phyloP scores from a whole-genome alignment of 2,888 invertebrate genomes.

The Plusia festucae region DNA sequence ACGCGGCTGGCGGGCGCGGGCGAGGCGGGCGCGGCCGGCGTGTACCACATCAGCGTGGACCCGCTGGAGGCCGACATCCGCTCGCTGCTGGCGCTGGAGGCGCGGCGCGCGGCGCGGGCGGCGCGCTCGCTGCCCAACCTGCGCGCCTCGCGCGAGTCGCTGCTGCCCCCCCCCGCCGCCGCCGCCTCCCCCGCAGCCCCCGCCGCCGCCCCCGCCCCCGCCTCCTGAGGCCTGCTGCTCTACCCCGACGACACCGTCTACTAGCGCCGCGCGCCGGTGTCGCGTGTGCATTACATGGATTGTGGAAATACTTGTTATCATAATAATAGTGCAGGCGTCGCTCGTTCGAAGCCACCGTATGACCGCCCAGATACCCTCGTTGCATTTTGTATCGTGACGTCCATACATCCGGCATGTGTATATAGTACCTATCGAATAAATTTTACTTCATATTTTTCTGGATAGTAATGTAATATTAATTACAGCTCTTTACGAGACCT shows the following conservation, averaged over 20 bases:
- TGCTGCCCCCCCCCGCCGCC: constrained; percentile 67
- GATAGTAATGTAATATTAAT: constrained; percentile 31
- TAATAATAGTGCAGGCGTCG: constrained; percentile 46
- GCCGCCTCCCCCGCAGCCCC: constrained; percentile 46
- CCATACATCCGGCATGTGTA: constrained; percentile 43
- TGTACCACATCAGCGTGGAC: constrained; percentile 86
- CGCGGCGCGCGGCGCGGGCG: constrained; percentile 83
- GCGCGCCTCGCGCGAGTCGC: constrained; percentile 89
- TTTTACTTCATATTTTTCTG: constrained; percentile 38
- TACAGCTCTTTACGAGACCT: background rate
- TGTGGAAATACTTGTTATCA: constrained; percentile 57
- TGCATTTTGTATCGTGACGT: constrained; percentile 42
- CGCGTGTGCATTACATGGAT: constrained; percentile 46
- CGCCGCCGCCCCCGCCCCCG: constrained; percentile 50
- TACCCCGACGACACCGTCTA: constrained; percentile 84
- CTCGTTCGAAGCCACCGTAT: constrained; percentile 38
- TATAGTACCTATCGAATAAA: constrained; percentile 38
- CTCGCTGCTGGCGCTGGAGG: constrained; percentile 84
- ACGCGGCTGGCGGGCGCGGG: constrained; percentile 49
- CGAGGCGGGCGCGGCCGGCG: constrained; percentile 67
- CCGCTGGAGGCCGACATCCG: constrained; percentile 84
- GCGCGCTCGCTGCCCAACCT: constrained; percentile 91
- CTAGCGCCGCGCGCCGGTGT: constrained; percentile 60
- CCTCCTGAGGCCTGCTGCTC: constrained; percentile 85
- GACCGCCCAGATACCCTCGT: constrained; percentile 41